Base-by-base conservation (phyloP, 2,797 vertebrate genomes). In the Limnodromus scolopaceus region DNA sequence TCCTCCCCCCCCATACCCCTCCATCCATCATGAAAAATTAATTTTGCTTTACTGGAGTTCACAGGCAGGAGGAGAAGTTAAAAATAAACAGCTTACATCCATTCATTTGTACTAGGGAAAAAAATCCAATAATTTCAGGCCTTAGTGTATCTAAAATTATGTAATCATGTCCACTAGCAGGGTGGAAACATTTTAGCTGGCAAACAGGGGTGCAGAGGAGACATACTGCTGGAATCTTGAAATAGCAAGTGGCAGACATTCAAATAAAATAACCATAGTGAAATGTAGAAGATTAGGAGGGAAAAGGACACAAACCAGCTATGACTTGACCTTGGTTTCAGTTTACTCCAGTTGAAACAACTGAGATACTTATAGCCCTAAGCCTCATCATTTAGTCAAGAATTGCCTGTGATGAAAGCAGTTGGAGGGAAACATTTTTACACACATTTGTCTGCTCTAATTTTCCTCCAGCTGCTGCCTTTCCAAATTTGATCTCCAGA, bases 271-370 rank as follows among this genome's bases (percentile, higher is more conserved):
- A 91, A 96, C 61, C 49, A 51, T 39, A 89, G 89, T 64, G 86
- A 94, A 92, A 96, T 51, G 36, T 30, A 72, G 69, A 89, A 84
- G 92, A 95, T 94, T 89, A 96, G 78, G 96, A 94, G 43, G 49
- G 79, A 83, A 97, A 94, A 94, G 75, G 81, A 93, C 84, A 63
- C 76, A 96, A 94, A 89, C 87, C 65, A 95, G 72, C 76, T 93
- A 87, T 53, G 79, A 78, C 88, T 96, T 95, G 92, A 96, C 94
- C 94, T 97, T 93, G 86, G 88, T 91, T 97, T 95, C 93, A 60
- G 92, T 76, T 97, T 93, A 94, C 92, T 95, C 66, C 61, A 55
- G 72, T 89, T 93, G 86, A 95, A 96, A 93, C 72, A 75, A 85
- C 93, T 8, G 53, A 96, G 91, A 96, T 94, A 91, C 81, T 93